Evolutionary conservation across 2,113 vertebrate genomes (phyloP).

Genomic region (Anolis sagrei): DNA sequence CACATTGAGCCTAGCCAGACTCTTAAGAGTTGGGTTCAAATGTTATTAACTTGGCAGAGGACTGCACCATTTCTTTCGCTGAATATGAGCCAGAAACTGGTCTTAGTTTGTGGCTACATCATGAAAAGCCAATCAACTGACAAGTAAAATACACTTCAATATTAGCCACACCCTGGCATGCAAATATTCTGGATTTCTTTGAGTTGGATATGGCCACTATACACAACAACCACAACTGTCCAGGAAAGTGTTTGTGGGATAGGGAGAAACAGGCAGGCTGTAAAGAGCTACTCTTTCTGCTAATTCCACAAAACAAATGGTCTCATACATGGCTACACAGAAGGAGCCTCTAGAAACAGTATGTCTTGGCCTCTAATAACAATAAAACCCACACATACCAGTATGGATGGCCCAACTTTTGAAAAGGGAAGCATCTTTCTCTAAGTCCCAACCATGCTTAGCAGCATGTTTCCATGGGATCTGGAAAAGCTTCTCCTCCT

Average conservation of each 20-base stretch:
- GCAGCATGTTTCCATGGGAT: conserved; percentile 98
- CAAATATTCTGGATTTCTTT: background rate
- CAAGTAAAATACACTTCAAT: too few relatives aligned
- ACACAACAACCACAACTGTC: background rate
- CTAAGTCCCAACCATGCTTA: conserved; percentile 94
- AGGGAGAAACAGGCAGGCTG: background rate
- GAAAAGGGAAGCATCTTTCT: conserved; percentile 94
- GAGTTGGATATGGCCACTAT: background rate
- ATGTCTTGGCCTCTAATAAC: fast-evolving
- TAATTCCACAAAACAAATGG: background rate
- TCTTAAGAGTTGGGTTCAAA: too few relatives aligned
- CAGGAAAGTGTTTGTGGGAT: background rate
- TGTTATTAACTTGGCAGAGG: too few relatives aligned
- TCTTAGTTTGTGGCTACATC: background rate
- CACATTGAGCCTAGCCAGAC: too few relatives aligned
- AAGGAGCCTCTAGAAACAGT: background rate
- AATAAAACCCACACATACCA: conserved; percentile 76
- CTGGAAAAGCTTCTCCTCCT: conserved; percentile 91
- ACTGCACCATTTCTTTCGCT: too few relatives aligned
- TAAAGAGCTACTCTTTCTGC: background rate
- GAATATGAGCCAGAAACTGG: too few relatives aligned
- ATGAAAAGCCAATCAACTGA: background rate
- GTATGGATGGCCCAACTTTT: conserved; percentile 95
- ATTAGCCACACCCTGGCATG: background rate
- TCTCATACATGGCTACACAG: background rate